A percentile compares a stretch with the other conserved stretches of the same genome.
Evolutionary conservation across 2,888 invertebrate species (phyloP).

Genomic region (Melanophora roralis): DNA sequence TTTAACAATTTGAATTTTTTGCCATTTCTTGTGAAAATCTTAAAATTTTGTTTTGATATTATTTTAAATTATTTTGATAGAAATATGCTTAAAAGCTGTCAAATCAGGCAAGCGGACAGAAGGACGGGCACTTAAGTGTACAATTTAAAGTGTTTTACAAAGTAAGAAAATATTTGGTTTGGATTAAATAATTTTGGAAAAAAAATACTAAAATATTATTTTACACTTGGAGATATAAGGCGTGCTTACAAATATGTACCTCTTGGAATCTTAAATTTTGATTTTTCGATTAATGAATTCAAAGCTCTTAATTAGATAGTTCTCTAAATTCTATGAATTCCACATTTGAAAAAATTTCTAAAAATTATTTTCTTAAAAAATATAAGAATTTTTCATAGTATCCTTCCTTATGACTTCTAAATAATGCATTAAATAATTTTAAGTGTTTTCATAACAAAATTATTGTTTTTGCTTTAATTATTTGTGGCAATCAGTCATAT

Average conservation of each 20-base stretch:
- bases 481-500: conserved; percentile 59
- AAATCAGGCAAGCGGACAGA: background rate
- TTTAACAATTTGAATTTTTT: conserved; percentile 44
- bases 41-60: conserved; percentile 42
- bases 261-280: no score
- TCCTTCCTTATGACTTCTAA: no score
- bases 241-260: no score
- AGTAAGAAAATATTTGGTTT: background rate
- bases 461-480: background rate
- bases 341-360: no score
- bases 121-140: background rate
- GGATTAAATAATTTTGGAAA: background rate
- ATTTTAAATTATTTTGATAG: conserved; percentile 22
- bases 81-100: no score
- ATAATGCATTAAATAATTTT: no score
- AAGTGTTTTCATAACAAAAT: no score
- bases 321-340: no score
- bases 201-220: background rate
- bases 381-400: no score
- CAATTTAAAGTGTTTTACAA: conserved; percentile 54
- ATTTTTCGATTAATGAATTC: no score
- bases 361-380: no score
- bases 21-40: conserved; percentile 56
- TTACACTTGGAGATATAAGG: background rate
- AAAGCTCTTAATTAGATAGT: no score